Evolutionary conservation across 2,888 invertebrate genomes (phyloP).

Genomic region (Ectemnius lituratus): DNA sequence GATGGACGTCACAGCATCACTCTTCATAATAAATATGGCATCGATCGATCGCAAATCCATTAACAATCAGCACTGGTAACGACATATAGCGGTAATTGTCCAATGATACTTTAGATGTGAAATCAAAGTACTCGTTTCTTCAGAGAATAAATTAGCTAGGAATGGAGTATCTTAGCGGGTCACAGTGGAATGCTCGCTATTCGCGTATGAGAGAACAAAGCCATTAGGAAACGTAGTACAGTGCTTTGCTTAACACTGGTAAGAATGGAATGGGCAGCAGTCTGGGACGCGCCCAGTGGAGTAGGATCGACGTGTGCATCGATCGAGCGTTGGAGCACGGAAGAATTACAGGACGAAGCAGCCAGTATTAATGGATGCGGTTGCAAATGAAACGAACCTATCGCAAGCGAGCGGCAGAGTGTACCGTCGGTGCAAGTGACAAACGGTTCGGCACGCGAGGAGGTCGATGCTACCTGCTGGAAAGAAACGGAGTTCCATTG

Average conservation of each 20-base stretch:
- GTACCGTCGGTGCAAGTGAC: constrained; percentile 34
- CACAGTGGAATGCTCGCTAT: not conserved
- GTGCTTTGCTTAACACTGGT: constrained; percentile 5
- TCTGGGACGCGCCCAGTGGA: not conserved
- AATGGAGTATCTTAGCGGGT: not conserved
- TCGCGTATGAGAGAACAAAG: not conserved
- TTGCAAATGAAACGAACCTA: constrained; percentile 61
- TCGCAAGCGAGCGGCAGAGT: constrained; percentile 36
- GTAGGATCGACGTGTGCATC: constrained; percentile 33
- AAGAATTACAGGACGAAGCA: constrained; percentile 40
- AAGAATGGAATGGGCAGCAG: not conserved
- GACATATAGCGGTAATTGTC: not conserved
- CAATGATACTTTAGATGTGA: not conserved
- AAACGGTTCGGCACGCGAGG: constrained; percentile 39
- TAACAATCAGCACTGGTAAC: not conserved
- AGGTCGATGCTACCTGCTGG: constrained; percentile 14
- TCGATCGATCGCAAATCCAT: not conserved
- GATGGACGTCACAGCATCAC: not conserved
- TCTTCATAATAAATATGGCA: not conserved
- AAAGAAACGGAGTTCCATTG: constrained; percentile 18
- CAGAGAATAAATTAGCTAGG: too few species aligned
- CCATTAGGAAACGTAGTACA: not conserved
- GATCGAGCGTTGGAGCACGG: constrained; percentile 45
- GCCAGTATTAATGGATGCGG: constrained; percentile 54
- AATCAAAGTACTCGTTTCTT: not conserved